A percentile compares a stretch with the other conserved stretches of the same genome.
Conservation (phyloP, 2,888 invertebrate species). For the Tipula lateralis region DNA sequence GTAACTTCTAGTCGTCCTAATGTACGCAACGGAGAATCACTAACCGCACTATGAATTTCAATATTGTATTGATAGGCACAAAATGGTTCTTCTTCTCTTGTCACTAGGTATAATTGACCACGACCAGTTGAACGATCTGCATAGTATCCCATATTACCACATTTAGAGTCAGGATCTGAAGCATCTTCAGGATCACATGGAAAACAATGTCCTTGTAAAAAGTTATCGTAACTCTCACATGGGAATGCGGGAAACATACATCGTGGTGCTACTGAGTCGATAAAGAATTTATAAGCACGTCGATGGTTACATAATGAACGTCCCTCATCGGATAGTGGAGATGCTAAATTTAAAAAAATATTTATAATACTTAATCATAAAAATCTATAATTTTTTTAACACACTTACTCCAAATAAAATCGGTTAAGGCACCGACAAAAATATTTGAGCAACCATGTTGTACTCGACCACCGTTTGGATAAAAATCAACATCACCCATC, state of each 20-base stretch:
- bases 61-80: constrained; percentile 89
- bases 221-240: constrained; percentile 78
- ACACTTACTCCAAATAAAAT: constrained; percentile 77
- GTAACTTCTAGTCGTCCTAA: constrained; percentile 72
- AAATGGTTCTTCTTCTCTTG: constrained; percentile 87
- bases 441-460: constrained; percentile 90
- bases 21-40: constrained; percentile 56
- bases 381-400: not conserved
- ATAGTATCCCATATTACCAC: constrained; percentile 93
- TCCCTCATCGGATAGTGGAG: constrained; percentile 75
- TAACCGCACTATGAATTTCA: constrained; percentile 69
- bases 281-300: constrained; percentile 89
- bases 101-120: constrained; percentile 82
- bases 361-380: too few relatives aligned
- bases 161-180: constrained; percentile 53
- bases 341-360: constrained; percentile 42
- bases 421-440: constrained; percentile 85
- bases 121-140: constrained; percentile 77
- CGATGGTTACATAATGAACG: constrained; percentile 89
- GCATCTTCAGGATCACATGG: constrained; percentile 55
- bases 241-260: constrained; percentile 90
- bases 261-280: constrained; percentile 84
- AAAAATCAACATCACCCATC: constrained; percentile 88
- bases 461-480: constrained; percentile 87
- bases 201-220: constrained; percentile 72